Evolutionary conservation across 2,113 vertebrate genomes (phyloP), one percentile per base, ranked within the genome.

Genomic region (Drymodes brunneopygia): DNA sequence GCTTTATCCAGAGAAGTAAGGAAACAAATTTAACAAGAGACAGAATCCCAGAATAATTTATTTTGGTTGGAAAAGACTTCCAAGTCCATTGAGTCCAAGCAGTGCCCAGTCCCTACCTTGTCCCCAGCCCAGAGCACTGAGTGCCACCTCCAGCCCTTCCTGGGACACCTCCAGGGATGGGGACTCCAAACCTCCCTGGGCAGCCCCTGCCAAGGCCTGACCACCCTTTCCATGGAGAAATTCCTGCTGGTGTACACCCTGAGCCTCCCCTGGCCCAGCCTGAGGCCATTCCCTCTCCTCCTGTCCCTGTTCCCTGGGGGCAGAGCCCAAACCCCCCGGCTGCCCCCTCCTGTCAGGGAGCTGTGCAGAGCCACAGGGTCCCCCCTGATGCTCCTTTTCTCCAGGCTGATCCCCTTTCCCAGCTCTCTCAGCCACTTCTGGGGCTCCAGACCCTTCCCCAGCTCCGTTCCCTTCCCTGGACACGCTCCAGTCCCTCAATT

Each of bases 71-170:
- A 33, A 28, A 65, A 33, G 0, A 2, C 15, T 6, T 25, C 18
- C 18, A 7, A 42, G 35, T 0, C 5, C 40, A n/a, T 15, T 0
- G 2, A 40, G 29, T 15, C 35, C 29, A 2, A 20, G 15, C 48
- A 40, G 24, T 31, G 16, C 11, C n/a, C 0, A 0, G 1, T 56
- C 0, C 6, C 24, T 28, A n/a, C 65, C 38, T 0, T 38, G 24
- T 78, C 54, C 28, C 23, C 45, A 53, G 9, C 53, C 14, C 73
- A 53, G 38, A 12, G 31, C 36, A 0, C 62, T 23, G 2, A 44
- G 33, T 51, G 45, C 36, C 62, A 44, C 2, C 2, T 36, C 54
- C 72, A 69, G 62, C 0, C 3, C 1, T 62, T 33, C 47, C 38
- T 7, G 1, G 14, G 22, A 2, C 27, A 23, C 53, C 36, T 60